These are phyloP conservation scores for Urophycis tenuis DNA, from an alignment of 2,797 vertebrate genomes.

Conservation along the genomic window DNA sequence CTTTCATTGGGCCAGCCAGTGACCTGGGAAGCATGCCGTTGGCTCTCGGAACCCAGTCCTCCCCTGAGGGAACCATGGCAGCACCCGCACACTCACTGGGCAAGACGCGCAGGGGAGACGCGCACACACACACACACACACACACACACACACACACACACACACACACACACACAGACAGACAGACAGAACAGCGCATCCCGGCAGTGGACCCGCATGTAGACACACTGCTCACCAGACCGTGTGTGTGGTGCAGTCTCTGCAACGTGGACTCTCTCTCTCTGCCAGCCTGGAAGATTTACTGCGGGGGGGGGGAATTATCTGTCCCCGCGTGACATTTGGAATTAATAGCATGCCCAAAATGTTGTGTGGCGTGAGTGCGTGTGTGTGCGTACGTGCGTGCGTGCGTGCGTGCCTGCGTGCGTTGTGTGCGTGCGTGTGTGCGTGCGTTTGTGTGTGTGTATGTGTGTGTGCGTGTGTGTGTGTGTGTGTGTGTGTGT, in stretches of 20 bases:
- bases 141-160: conserved; percentile 5
- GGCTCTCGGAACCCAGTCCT: neutral
- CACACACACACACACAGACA: neutral
- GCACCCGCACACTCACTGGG: neutral
- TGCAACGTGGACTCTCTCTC: neutral
- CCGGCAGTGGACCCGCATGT: neutral
- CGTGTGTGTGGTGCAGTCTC: neutral
- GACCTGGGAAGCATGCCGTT: neutral
- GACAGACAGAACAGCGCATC: neutral
- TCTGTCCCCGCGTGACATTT: neutral
- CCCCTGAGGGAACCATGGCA: neutral
- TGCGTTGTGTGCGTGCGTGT: conserved; percentile 10
- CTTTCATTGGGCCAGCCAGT: neutral
- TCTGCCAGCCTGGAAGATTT: neutral
- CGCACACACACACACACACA: neutral
- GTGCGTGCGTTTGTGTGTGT: conserved; percentile 9
- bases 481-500: neutral
- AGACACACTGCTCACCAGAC: neutral
- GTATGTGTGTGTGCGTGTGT: neutral
- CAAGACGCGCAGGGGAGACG: too few relatives aligned
- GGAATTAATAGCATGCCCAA: neutral
- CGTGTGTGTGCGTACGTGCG: neutral
- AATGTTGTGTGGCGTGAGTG: neutral
- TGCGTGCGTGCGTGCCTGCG: neutral
- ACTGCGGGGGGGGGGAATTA: neutral